Percentiles rank a stretch among this genome's conserved stretches.
Evolutionary conservation across 2,888 invertebrate species (phyloP).

Genomic region (Sphaerophoria rueppellii): DNA sequence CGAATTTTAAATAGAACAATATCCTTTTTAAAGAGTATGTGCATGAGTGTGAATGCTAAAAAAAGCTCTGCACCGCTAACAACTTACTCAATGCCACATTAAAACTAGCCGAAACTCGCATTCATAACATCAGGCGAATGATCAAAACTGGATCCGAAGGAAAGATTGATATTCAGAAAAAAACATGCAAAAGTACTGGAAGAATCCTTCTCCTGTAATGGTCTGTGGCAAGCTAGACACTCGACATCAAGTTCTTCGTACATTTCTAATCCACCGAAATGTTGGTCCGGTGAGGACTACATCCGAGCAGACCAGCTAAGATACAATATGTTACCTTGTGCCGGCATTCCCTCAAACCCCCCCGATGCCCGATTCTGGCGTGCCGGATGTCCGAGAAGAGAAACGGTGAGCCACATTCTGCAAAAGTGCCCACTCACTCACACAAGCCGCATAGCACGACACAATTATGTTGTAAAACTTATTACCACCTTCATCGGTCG

Average conservation of each 20-base stretch:
- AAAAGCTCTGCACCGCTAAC: not conserved
- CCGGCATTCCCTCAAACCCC: conserved; percentile 10
- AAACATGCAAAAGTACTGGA: not conserved
- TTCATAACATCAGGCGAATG: not conserved
- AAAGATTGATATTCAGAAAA: not conserved
- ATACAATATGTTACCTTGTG: not conserved
- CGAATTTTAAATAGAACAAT: not conserved
- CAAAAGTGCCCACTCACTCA: conserved; percentile 7
- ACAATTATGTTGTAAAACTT: not conserved
- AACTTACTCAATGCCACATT: not conserved
- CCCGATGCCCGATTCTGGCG: not conserved
- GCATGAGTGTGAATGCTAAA: conserved; percentile 1
- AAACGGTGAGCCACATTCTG: conserved; percentile 4
- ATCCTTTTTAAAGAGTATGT: not conserved
- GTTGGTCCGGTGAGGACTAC: conserved; percentile 18
- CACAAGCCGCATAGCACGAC: not conserved
- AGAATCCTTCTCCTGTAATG: not conserved
- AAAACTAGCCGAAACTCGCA: not conserved
- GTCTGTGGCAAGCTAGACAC: not conserved
- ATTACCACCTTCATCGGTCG: not conserved
- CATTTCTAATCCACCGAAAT: not conserved
- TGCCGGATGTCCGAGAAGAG: conserved; percentile 4
- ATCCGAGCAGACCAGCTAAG: not conserved
- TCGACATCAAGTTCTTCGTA: not conserved
- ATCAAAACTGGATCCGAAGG: conserved; percentile 2